Evolutionary conservation across 2,797 vertebrate species (phyloP).

Genomic region (Podarcis lilfordi): DNA sequence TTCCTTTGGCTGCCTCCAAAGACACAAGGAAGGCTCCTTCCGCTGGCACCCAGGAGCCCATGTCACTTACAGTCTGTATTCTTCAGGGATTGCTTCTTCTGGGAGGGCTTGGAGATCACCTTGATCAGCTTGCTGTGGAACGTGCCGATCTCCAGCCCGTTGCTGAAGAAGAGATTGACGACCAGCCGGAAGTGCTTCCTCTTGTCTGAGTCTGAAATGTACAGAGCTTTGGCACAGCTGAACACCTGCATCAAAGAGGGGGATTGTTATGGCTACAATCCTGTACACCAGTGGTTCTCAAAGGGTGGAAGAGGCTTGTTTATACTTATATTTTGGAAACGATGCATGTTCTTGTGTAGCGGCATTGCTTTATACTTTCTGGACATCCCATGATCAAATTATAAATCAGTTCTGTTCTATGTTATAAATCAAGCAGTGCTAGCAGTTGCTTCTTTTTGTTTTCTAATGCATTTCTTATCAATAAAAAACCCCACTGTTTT

Average conservation of each 20-base stretch:
- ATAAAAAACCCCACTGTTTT: no score
- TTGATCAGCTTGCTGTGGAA: conserved; percentile 95
- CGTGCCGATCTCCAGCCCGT: conserved; percentile 89
- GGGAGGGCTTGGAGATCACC: conserved; percentile 96
- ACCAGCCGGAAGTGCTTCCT: conserved; percentile 93
- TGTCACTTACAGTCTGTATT: conserved; percentile 89
- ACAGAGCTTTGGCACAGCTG: conserved; percentile 91
- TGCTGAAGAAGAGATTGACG: conserved; percentile 86
- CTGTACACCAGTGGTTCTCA: no score
- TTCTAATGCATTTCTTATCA: no score
- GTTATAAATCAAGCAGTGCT: no score
- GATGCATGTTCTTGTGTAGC: no score
- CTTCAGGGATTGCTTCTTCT: conserved; percentile 98
- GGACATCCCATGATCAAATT: no score
- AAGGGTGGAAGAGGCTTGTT: no score
- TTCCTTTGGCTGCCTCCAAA: background rate
- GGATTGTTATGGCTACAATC: background rate
- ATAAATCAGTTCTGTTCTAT: no score
- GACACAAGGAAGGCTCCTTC: background rate
- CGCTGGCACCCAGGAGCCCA: background rate
- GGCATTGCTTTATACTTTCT: no score
- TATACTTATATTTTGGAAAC: no score
- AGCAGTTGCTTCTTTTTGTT: no score
- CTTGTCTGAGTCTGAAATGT: conserved; percentile 94
- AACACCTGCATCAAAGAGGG: conserved; percentile 81